Evolutionary conservation across 37 sponge, comb jelly and placozoan genomes (phyloP), one percentile per base, ranked within the genome.

Genomic region (Haliclona indistincta): DNA sequence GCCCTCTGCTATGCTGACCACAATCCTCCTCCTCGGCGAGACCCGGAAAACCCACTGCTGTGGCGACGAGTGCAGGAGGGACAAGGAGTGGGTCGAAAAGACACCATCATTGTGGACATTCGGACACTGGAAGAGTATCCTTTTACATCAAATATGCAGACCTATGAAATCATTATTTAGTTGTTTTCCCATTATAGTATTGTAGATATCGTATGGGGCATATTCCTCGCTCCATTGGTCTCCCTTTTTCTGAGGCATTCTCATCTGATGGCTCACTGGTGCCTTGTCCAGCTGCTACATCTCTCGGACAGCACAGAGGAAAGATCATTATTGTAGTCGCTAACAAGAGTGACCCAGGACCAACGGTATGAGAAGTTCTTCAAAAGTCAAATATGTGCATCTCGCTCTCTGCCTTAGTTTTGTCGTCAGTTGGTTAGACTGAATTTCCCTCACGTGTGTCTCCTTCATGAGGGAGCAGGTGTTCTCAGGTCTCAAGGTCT

Each of bases 111-210:
- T 40, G 67, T 94, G 36, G 95, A 94, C 67, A 90, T 86, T 41
- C 55, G 95, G 43, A 53, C 79, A 37, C 47, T 44, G 38, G 86
- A 86, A 22, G 95, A 94, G 91, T 89, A 89, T 86, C 87, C 81
- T 62, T 34, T 55, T 19, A n/a, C n/a, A 32, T 67, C 22, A 36
- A 19, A 38, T 67, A 13, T 32, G 22, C 40, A 11, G 5, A 60
- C n/a, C 8, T 60, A 71, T 10, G 5, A 30, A 11, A 71, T 71
- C 54, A 13, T 8, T 26, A 32, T 11, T 17, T 17, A 22, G 20
- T 28, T 10, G 17, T 22, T 71, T 23, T 22, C 20, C 30, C 54
- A 23, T 32, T 73, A 29, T 53, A 23, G 30, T 54, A 4, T 7
- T 5, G 7, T 34, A 87, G 88, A 36, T 93, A 76, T 64, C 82